These are phyloP conservation scores for Dinomys branickii DNA, from an alignment of 2,113 vertebrate species.

Conservation along the genomic window DNA sequence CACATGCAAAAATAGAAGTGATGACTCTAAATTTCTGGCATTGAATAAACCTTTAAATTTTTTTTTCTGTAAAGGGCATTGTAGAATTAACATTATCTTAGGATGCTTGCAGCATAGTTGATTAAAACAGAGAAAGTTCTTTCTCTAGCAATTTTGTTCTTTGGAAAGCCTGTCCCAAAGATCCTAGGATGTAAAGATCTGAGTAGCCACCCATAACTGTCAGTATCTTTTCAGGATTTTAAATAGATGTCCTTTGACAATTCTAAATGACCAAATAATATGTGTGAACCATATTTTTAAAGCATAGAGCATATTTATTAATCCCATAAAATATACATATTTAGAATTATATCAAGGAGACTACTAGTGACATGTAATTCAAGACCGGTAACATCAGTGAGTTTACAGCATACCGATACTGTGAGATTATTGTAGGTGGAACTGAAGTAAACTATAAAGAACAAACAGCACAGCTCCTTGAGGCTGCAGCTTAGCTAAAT, in stretches of 20 bases:
- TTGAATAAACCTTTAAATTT: background rate
- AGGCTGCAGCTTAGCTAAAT: background rate
- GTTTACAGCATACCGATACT: background rate
- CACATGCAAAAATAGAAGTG: background rate
- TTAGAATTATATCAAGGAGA: background rate
- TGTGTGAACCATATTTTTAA: background rate
- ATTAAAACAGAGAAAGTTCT: slow-evolving; percentile 1
- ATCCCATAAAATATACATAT: background rate
- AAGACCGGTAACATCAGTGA: background rate
- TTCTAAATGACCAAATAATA: background rate
- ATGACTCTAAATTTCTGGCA: background rate
- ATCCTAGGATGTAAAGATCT: background rate
- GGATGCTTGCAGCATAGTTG: background rate
- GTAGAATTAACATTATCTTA: slow-evolving; percentile 15
- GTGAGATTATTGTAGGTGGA: background rate
- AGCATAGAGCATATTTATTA: slow-evolving; percentile 8
- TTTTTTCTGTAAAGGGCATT: background rate
- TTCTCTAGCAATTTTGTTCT: background rate
- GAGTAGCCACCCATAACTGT: background rate
- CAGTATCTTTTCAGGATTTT: background rate
- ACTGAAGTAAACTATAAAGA: background rate
- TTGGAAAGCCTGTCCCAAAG: background rate
- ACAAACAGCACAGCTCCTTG: background rate
- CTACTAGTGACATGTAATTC: background rate
- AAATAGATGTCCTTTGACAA: slow-evolving; percentile 4